Base-by-base conservation (phyloP, 2,113 vertebrate genomes). In the Gasterosteus nipponicus region DNA sequence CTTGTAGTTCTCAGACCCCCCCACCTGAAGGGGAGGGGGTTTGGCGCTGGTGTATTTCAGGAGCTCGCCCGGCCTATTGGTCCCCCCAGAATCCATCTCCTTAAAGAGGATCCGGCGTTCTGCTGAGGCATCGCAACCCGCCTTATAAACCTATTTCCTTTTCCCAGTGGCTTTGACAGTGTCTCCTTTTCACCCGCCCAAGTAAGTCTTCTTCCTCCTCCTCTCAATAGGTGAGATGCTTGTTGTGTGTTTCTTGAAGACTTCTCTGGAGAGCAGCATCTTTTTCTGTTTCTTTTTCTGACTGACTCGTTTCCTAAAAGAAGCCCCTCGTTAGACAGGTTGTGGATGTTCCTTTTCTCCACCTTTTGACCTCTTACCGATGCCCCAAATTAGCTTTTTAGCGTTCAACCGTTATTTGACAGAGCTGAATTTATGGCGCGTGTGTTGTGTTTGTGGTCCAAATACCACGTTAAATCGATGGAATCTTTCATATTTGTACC, bases 81-180 rank as follows among this genome's bases (percentile, higher is more conserved):
- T 94, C 95, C 94, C 91, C 91, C 80, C 90, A 86, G 92, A 87
- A 90, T 95, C 91, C 92, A 94, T 94, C 96, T 94, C 96, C 96
- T 95, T 97, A 96, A 96, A 91, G 95, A 97, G 97, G 93, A 91
- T 91, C 82, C 74, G 31, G 72, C 56, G 73, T 92, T 88, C 90
- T 93, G 93, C 93, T 91, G 94, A 96, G 95, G 90, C 89, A 93
- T 93, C 84, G 81, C 89, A 86, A 91, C 83, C 92, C 92, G 85
- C 87, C 95, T 95, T 97, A 97, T 96, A 97, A 95, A 97, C 94
- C 93, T 94, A 94, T 95, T 92, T 70, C 67, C 80, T 88, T 89
- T 93, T 89, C 94, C 93, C 87, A 90, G 93, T 62, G 79, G 69
- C 92, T 86, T 93, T 65, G 66, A 90, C 89, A 92, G 91, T 93